phyloP scores from a whole-genome alignment of 2,797 vertebrate species.

The Phoeniculus purpureus region DNA sequence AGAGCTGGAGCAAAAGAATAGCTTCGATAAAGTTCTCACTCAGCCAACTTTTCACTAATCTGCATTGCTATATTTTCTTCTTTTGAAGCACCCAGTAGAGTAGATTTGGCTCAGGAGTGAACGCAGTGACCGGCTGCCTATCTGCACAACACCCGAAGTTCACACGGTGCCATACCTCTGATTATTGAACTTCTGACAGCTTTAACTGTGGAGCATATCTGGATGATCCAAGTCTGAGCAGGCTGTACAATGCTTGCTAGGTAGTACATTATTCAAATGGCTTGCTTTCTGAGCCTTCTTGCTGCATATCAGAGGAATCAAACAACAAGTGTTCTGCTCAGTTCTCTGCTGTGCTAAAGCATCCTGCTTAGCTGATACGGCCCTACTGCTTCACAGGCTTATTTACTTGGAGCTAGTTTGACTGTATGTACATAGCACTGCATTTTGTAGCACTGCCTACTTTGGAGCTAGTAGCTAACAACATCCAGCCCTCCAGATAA shows the following conservation, averaged over 20 bases:
- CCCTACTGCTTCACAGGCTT: neutral
- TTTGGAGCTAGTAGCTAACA: neutral
- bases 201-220: neutral
- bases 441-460: neutral
- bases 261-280: neutral
- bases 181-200: conserved; percentile 11
- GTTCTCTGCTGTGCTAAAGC: neutral
- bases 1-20: neutral
- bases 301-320: neutral
- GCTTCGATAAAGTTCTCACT: neutral
- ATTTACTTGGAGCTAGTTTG: neutral
- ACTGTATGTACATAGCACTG: neutral
- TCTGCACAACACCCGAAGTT: neutral
- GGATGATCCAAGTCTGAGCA: neutral
- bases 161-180: neutral
- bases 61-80: neutral
- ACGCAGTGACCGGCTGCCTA: neutral
- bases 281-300: neutral
- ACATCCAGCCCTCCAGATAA: neutral
- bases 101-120: neutral
- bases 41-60: neutral
- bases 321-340: neutral
- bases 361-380: neutral
- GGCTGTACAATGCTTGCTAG: neutral
- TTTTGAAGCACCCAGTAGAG: neutral